Conservation (phyloP, 2,113 vertebrate species). For the Eonycteris spelaea region DNA sequence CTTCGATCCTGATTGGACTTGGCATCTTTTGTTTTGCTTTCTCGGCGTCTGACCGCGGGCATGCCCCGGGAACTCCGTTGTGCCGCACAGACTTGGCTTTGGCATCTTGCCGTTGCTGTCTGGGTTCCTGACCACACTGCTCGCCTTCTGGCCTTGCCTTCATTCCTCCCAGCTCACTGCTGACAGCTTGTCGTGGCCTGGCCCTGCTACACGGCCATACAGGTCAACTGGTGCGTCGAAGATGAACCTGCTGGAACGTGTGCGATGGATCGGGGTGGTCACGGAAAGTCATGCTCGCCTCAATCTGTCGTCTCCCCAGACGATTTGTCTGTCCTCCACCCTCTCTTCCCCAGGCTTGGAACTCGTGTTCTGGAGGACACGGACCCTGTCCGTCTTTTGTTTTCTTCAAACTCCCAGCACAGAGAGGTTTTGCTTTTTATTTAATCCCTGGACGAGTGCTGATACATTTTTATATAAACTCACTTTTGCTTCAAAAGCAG, state of each 20-base stretch:
- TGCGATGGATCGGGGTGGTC: neutral
- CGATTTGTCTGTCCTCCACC: neutral
- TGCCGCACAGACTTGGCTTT: neutral
- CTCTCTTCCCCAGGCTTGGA: neutral
- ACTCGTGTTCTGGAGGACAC: neutral
- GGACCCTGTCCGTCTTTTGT: neutral
- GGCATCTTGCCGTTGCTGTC: neutral
- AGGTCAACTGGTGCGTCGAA: slow-evolving; percentile 43
- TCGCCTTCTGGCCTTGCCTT: slow-evolving; percentile 54
- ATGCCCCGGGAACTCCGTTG: neutral
- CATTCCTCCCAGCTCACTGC: neutral
- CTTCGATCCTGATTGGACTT: neutral
- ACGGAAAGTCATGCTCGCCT: neutral
- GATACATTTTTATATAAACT: neutral
- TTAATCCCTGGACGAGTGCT: neutral
- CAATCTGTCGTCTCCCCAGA: slow-evolving; percentile 28
- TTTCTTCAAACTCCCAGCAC: neutral
- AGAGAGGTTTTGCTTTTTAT: neutral
- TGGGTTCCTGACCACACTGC: neutral
- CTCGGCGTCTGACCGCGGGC: neutral
- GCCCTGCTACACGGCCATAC: slow-evolving; percentile 17
- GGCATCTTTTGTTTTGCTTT: neutral
- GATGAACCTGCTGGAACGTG: slow-evolving; percentile 20
- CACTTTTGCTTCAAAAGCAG: neutral
- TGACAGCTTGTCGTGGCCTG: slow-evolving; percentile 55